Evolutionary conservation across 2,888 invertebrate genomes (phyloP).

Genomic region (Itoplectis maculator): DNA sequence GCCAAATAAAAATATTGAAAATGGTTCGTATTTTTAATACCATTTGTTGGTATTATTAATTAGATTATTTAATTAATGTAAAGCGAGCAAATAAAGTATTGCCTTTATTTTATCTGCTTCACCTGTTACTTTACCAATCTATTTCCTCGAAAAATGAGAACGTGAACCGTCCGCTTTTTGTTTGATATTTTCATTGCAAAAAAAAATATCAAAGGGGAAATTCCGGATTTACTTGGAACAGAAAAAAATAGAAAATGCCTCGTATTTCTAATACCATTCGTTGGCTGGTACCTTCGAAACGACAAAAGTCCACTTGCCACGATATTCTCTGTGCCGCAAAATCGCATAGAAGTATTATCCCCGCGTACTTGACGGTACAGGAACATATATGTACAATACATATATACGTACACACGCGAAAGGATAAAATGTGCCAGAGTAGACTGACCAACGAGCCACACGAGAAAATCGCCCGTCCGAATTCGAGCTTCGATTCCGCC

Average conservation of each 20-base stretch:
- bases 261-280: not conserved
- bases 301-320: not conserved
- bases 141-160: too few relatives aligned
- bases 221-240: not conserved
- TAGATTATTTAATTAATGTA: too few relatives aligned
- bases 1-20: not conserved
- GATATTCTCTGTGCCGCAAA: not conserved
- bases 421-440: constrained; percentile 28
- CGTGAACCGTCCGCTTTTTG: too few relatives aligned
- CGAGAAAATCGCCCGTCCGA: constrained; percentile 37
- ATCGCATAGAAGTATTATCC: constrained; percentile 38
- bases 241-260: not conserved
- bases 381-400: not conserved
- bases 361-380: constrained; percentile 10
- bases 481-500: constrained; percentile 52
- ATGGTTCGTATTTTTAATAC: too few relatives aligned
- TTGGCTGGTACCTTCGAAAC: not conserved
- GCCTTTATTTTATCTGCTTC: too few relatives aligned
- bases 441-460: constrained; percentile 53
- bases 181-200: not conserved
- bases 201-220: not conserved
- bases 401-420: too few relatives aligned
- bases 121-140: too few relatives aligned
- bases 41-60: too few relatives aligned
- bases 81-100: too few relatives aligned